Percentiles rank a stretch among this genome's conserved stretches.
Conservation (phyloP, 2,888 invertebrate genomes). For the Ornithoptera priamus region DNA sequence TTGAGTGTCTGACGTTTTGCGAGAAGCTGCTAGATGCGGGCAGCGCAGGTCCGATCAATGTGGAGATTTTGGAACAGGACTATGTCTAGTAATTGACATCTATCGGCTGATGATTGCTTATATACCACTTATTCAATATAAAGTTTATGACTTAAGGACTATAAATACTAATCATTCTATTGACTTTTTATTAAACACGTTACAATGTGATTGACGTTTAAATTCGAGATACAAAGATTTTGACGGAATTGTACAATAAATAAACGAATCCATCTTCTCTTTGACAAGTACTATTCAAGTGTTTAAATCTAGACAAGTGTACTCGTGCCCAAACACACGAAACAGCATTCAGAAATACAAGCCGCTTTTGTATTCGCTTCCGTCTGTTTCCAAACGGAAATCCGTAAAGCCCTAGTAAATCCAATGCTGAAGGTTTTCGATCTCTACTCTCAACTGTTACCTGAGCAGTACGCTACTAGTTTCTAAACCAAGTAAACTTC, state of each 20-base stretch:
- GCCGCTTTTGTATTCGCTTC: not conserved
- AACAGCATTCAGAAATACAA: conserved; percentile 1
- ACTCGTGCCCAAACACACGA: not conserved
- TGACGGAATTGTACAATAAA: not conserved
- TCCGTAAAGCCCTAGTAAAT: conserved; percentile 50
- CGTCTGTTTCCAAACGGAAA: conserved; percentile 27
- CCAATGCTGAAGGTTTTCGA: conserved; percentile 36
- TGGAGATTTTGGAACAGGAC: no score
- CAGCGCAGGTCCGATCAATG: no score
- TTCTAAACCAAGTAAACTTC: not conserved
- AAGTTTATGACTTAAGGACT: no score
- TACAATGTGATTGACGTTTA: not conserved
- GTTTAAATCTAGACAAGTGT: not conserved
- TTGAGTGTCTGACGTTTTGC: no score
- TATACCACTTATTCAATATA: no score
- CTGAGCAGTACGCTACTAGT: not conserved
- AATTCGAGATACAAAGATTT: not conserved
- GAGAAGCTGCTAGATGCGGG: no score
- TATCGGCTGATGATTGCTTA: no score
- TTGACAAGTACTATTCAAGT: not conserved
- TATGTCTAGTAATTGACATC: no score
- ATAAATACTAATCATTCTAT: not conserved
- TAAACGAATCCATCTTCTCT: not conserved
- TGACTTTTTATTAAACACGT: not conserved
- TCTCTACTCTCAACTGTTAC: conserved; percentile 36